Base-by-base conservation (phyloP, 2,113 vertebrate species). In the Cairina moschata region DNA sequence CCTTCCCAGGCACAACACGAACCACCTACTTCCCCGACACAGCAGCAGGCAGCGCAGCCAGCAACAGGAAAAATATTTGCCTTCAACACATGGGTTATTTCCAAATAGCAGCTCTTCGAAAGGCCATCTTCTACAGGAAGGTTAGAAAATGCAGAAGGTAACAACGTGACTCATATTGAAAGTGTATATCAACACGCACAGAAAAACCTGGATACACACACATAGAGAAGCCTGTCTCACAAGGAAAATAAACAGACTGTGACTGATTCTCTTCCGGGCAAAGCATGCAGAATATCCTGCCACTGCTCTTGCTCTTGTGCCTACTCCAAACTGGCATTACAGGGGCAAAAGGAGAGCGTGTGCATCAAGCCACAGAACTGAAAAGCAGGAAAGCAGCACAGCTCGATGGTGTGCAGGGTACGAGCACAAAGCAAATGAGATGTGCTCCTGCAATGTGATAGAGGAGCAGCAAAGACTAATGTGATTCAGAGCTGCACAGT, bases 321-420 rank as follows among this genome's bases (percentile, higher is more conserved):
- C 73, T 28, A 2, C 60, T 56, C 58, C 87, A 56, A 67, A 36
- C n/a, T 56, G 56, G 74, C 28, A 6, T 5, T 54, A 29, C 0
- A 2, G n/a, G 34, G 55, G n/a, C 22, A 68, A 54, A 12, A 28
- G 23, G 32, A 78, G 42, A 28, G 46, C 74, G n/a, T 0, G 5
- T 15, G 11, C 79, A 90, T 71, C 40, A 20, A 32, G 8, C 29
- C 7, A 29, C 17, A 60, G 21, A 38, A 38, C 1, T 76, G 7
- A 54, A 60, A 77, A 74, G 66, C 48, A 60, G 79, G 44, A 50
- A 75, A 68, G 46, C 54, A 40, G 28, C 6, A 0, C 9, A 8
- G 74, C 29, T n/a, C 3, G 1, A 12, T 16, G 11, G n/a, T 2
- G 14, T 2, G 0, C 31, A 18, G 12, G 22, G 18, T 18, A 42